phyloP scores from a whole-genome alignment of 2,113 vertebrate species.

The Tyrannus savana region DNA sequence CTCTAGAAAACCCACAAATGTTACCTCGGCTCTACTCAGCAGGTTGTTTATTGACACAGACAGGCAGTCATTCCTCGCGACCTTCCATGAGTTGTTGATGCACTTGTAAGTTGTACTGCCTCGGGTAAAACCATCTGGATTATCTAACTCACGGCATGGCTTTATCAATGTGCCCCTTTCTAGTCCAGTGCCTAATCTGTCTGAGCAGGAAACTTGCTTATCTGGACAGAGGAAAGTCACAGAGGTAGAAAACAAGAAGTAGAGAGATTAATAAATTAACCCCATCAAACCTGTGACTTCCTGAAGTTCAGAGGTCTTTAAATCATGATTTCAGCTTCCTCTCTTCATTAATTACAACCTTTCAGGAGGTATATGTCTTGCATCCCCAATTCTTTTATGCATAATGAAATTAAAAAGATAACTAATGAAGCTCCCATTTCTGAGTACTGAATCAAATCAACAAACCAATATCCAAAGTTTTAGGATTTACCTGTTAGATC shows the following conservation, averaged over 20 bases:
- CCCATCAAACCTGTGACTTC: not conserved
- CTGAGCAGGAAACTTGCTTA: constrained; percentile 40
- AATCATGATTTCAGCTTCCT: not conserved
- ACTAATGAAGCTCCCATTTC: not conserved
- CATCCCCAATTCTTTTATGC: not conserved
- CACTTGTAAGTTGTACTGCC: constrained; percentile 64
- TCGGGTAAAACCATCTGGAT: not conserved
- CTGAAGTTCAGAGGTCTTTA: not conserved
- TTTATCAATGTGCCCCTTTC: constrained; percentile 18
- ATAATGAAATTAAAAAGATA: not conserved
- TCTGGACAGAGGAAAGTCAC: constrained; percentile 20
- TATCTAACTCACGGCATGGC: not conserved
- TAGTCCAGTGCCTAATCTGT: constrained; percentile 26
- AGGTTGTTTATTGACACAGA: constrained; percentile 32
- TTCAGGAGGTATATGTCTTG: not conserved
- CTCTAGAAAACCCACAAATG: not conserved
- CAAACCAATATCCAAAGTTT: not conserved
- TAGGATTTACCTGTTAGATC: not conserved
- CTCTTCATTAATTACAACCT: not conserved
- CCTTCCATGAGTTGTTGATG: not conserved
- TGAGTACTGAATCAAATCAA: not conserved
- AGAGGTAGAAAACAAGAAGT: not conserved
- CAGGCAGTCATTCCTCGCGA: constrained; percentile 50
- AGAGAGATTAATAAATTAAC: not conserved
- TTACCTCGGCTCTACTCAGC: constrained; percentile 66